A percentile compares a stretch with the other conserved stretches of the same genome.
These are phyloP conservation scores for Drosophila mimica DNA, from an alignment of 2,888 invertebrate species.

Conservation along the genomic window DNA sequence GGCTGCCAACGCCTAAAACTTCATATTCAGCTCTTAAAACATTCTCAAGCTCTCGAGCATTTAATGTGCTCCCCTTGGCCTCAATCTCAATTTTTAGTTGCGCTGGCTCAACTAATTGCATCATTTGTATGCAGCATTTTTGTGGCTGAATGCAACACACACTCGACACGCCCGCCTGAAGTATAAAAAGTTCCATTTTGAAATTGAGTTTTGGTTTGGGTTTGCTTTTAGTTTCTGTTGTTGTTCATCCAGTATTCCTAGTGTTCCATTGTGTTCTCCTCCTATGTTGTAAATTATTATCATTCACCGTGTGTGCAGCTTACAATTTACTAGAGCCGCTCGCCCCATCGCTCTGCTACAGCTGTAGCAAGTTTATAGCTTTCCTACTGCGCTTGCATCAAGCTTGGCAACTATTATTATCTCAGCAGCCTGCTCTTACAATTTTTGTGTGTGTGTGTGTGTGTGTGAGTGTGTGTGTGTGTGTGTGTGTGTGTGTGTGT, in stretches of 20 bases:
- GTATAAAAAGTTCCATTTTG: slow-evolving; percentile 56
- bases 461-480: slow-evolving; percentile 27
- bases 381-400: slow-evolving; percentile 43
- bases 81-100: slow-evolving; percentile 25
- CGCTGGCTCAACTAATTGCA: slow-evolving; percentile 77
- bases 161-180: slow-evolving; percentile 35
- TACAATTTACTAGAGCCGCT: slow-evolving; percentile 9
- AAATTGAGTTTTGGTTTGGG: slow-evolving; percentile 25
- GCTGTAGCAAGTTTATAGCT: slow-evolving; percentile 54
- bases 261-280: slow-evolving; percentile 63
- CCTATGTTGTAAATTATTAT: slow-evolving; percentile 74
- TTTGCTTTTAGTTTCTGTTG: slow-evolving; percentile 32
- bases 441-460: slow-evolving; percentile 40
- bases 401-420: slow-evolving; percentile 75
- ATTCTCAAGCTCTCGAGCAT: slow-evolving; percentile 36
- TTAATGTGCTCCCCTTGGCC: slow-evolving; percentile 52
- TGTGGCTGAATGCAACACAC: slow-evolving; percentile 52
- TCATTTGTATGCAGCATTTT: slow-evolving; percentile 84
- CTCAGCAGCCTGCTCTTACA: slow-evolving; percentile 61
- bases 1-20: slow-evolving; percentile 54
- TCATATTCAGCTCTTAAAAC: slow-evolving; percentile 31
- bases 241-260: slow-evolving; percentile 20
- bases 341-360: slow-evolving; percentile 33
- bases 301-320: slow-evolving; percentile 48
- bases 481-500: slow-evolving; percentile 30